Evolutionary conservation across 2,888 invertebrate genomes (phyloP), one percentile per base, ranked within the genome.

Genomic region (Caenorhabditis doughertyi): DNA sequence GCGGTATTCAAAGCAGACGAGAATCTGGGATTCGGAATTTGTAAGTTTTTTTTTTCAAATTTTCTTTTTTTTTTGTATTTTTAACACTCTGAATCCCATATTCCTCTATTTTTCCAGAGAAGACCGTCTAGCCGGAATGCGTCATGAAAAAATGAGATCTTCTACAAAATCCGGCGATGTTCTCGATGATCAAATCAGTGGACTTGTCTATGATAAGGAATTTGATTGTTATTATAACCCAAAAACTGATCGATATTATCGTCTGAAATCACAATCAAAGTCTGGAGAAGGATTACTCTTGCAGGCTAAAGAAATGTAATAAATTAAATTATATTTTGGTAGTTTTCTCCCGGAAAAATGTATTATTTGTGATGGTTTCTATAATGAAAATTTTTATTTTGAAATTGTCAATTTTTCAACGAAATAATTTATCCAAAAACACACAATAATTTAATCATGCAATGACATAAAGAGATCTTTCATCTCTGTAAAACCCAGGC

Each of bases 191-290:
- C 79, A 79, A 53, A 81, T 84, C 25, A 77, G 60, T 42, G 81
- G 83, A 25, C 60, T 87, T n/a, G 82, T 87, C 1, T 87, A 85
- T 62, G 87, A 87, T 51, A 53, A 84, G 9, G 85, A 87, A 21
- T 87, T 87, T 58, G 85, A 85, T 58, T 87, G 84, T 47, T 87
- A 85, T 49, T 87, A 87, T 55, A 82, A 85, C 47, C 87, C 87
- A 16, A 53, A 73, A 3, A 74, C 79, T 5, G 87, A 87, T 47
- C 70, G 72, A 29, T 87, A 85, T 65, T 87, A 85, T 51, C 76
- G 83, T n/a, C 51, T 86, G 21, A 84, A 82, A 29, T 82, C 84
- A 16, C 80, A 80, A 18, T 76, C 74, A 2, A 81, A 81, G 35
- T 81, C 81, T 13, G 80, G 80, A 11, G 80, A 80, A 21, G 80